Evolutionary conservation across 2,797 vertebrate species (phyloP).

Genomic region (Oreochromis grahami): DNA sequence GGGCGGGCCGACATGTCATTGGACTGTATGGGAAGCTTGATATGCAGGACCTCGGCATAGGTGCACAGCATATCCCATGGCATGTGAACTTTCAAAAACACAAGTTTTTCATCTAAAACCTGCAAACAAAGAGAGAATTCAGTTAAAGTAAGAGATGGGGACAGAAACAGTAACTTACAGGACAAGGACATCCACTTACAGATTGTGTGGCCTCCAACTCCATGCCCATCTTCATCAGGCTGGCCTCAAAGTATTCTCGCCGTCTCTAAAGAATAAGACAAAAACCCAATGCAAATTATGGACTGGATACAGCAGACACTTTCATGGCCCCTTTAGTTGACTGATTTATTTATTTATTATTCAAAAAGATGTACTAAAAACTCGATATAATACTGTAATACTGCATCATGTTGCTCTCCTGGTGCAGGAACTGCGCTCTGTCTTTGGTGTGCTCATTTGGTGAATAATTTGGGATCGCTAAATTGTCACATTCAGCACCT

Average conservation of each 20-base stretch:
- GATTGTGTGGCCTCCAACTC: conserved; percentile 86
- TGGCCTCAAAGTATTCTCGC: conserved; percentile 86
- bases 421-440: not conserved
- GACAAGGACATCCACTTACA: conserved; percentile 70
- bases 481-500: not conserved
- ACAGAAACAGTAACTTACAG: not conserved
- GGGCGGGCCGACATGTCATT: conserved; percentile 74
- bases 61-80: conserved; percentile 89
- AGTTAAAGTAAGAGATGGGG: rapidly evolving
- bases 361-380: not conserved
- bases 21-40: conserved; percentile 85
- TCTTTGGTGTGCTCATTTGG: not conserved
- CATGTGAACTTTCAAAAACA: conserved; percentile 89
- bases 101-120: conserved; percentile 80
- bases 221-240: conserved; percentile 86
- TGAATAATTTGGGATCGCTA: rapidly evolving
- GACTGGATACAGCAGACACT: not conserved
- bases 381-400: not conserved
- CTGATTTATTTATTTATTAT: not conserved
- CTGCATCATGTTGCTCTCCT: not conserved
- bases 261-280: conserved; percentile 73
- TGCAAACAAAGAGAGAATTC: conserved; percentile 27
- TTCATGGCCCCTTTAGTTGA: not conserved
- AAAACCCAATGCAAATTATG: not conserved
- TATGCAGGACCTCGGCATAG: conserved; percentile 87